These are phyloP conservation scores for Cataglyphis cursor DNA, from an alignment of 2,888 invertebrate species.

Conservation along the genomic window DNA sequence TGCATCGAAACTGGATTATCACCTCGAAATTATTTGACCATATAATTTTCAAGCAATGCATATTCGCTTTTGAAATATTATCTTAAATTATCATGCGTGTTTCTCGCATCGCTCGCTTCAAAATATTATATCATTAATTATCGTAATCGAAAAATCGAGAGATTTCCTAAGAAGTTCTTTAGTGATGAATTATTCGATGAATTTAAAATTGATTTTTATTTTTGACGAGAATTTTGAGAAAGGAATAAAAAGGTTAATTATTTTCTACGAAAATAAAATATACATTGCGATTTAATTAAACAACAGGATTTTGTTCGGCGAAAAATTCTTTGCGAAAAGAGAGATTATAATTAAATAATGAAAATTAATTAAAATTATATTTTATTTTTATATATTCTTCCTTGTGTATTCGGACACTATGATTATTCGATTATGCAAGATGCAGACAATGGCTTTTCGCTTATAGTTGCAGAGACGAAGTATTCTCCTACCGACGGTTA, in stretches of 20 bases:
- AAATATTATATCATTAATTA: neutral
- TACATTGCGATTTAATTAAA: neutral
- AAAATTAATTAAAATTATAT: neutral
- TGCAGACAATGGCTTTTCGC: neutral
- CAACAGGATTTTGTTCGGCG: neutral
- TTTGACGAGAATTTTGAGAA: neutral
- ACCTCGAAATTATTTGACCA: conserved; percentile 11
- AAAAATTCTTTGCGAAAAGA: neutral
- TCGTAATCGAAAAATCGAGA: neutral
- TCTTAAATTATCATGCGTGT: conserved; percentile 1
- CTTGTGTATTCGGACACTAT: neutral
- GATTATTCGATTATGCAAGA: conserved; percentile 4
- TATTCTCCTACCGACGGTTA: neutral
- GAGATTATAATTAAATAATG: neutral
- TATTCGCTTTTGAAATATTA: neutral
- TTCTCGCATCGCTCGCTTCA: neutral
- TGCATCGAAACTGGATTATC: conserved; percentile 21
- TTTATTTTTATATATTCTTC: neutral
- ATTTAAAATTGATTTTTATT: neutral
- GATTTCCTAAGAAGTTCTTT: neutral
- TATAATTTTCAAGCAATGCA: conserved; percentile 17
- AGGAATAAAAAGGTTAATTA: conserved; percentile 7
- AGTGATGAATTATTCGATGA: neutral
- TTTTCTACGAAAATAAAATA: neutral
- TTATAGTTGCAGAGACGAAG: conserved; percentile 1